These are phyloP conservation scores for Luehdorfia chinensis DNA, from an alignment of 1,140 invertebrate genomes.

Conservation along the genomic window DNA sequence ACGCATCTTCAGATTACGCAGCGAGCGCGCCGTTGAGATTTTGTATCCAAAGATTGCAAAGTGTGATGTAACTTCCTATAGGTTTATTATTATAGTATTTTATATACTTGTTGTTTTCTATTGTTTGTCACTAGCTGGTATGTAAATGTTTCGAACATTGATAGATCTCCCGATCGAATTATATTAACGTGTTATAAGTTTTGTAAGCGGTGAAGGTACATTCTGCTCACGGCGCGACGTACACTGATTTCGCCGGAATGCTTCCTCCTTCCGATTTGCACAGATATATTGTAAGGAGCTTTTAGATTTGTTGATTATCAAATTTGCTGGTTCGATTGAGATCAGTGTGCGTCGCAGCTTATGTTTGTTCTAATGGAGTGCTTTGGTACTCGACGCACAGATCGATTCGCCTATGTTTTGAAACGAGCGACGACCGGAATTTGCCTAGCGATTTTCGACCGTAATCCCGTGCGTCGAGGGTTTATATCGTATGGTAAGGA, in stretches of 20 bases:
- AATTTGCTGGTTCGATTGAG: not conserved
- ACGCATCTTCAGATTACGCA: constrained; percentile 16
- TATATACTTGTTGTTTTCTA: constrained; percentile 68
- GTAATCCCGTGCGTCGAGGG: constrained; percentile 27
- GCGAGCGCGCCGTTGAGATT: constrained; percentile 36
- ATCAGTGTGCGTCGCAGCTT: not conserved
- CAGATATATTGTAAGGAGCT: not conserved
- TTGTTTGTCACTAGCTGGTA: constrained; percentile 56
- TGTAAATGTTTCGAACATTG: constrained; percentile 43
- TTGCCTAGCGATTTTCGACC: constrained; percentile 20
- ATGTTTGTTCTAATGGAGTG: constrained; percentile 18
- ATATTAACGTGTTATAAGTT: constrained; percentile 23
- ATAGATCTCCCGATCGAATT: constrained; percentile 57
- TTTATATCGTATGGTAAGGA: constrained; percentile 36
- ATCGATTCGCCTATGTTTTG: not conserved
- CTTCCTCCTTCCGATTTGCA: too few relatives aligned
- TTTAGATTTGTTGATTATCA: constrained; percentile 5
- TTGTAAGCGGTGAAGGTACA: not conserved
- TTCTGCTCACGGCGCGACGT: not conserved
- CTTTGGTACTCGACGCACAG: constrained; percentile 20
- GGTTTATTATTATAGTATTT: constrained; percentile 68
- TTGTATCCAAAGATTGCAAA: constrained; percentile 74
- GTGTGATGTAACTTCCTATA: constrained; percentile 72
- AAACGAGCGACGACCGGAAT: not conserved
- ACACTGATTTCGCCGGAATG: not conserved